Conservation (phyloP, 2,113 vertebrate genomes). For the Tyto alba region DNA sequence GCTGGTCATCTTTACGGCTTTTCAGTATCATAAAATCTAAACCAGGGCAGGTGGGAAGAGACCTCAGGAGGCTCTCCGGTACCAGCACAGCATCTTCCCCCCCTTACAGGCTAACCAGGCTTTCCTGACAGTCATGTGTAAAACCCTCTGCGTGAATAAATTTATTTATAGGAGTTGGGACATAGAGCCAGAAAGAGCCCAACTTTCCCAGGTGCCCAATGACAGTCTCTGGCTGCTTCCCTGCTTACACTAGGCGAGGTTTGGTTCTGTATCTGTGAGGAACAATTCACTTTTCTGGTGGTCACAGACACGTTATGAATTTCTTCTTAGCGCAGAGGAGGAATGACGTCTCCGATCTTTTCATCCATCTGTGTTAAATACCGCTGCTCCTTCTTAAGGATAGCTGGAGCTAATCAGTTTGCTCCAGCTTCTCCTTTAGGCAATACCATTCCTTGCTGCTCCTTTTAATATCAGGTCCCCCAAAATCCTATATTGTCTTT, state of each 20-base stretch:
- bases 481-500: neutral
- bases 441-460: neutral
- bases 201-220: neutral
- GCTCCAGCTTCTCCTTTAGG: neutral
- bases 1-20: neutral
- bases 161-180: neutral
- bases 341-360: neutral
- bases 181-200: neutral
- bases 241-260: neutral
- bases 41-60: neutral
- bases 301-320: neutral
- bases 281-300: neutral
- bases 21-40: fast-evolving
- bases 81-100: neutral
- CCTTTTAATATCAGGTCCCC: neutral
- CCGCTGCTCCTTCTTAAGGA: neutral
- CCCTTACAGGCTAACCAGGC: fast-evolving
- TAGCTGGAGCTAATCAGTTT: neutral
- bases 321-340: neutral
- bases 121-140: neutral
- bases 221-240: neutral
- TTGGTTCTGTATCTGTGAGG: neutral
- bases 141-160: neutral
- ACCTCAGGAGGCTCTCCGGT: neutral
- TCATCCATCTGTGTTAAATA: neutral